Percentiles rank a stretch among this genome's conserved stretches.
phyloP scores from a whole-genome alignment of 2,888 invertebrate genomes.

The Eustalomyia histrio region DNA sequence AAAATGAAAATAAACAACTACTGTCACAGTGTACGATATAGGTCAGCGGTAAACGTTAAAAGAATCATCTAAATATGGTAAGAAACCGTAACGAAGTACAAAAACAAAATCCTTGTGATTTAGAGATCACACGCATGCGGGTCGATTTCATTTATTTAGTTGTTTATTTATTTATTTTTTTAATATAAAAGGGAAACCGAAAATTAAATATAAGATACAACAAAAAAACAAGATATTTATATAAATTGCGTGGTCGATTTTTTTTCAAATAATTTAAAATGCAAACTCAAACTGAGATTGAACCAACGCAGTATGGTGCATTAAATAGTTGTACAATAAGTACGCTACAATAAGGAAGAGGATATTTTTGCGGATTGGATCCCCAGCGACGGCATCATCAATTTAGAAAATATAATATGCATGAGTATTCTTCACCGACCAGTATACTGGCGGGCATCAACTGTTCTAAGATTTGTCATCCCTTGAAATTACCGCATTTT shows the following conservation, averaged over 20 bases:
- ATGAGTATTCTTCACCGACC: too few species aligned
- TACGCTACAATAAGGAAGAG: constrained; percentile 21
- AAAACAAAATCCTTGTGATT: constrained; percentile 55
- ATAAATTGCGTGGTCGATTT: constrained; percentile 46
- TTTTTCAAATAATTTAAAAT: constrained; percentile 64
- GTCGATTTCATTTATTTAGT: constrained; percentile 44
- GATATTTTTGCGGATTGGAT: too few species aligned
- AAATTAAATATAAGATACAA: constrained; percentile 52
- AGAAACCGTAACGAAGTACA: constrained; percentile 72
- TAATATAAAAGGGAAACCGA: constrained; percentile 58
- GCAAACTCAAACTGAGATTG: constrained; percentile 20
- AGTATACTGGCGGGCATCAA: too few species aligned
- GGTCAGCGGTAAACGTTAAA: constrained; percentile 66
- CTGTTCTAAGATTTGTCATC: too few species aligned
- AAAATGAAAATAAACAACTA: constrained; percentile 35
- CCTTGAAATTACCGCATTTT: too few species aligned
- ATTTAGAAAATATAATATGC: too few species aligned
- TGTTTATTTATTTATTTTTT: constrained; percentile 17
- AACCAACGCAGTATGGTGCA: constrained; percentile 34
- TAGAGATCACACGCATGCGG: constrained; percentile 61
- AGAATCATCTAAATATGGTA: constrained; percentile 48
- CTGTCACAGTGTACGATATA: constrained; percentile 61
- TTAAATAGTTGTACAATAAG: constrained; percentile 14
- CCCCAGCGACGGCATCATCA: too few species aligned
- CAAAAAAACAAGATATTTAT: constrained; percentile 24